These are phyloP conservation scores for Cyclophora punctaria DNA, from an alignment of 2,888 invertebrate genomes.

Conservation along the genomic window DNA sequence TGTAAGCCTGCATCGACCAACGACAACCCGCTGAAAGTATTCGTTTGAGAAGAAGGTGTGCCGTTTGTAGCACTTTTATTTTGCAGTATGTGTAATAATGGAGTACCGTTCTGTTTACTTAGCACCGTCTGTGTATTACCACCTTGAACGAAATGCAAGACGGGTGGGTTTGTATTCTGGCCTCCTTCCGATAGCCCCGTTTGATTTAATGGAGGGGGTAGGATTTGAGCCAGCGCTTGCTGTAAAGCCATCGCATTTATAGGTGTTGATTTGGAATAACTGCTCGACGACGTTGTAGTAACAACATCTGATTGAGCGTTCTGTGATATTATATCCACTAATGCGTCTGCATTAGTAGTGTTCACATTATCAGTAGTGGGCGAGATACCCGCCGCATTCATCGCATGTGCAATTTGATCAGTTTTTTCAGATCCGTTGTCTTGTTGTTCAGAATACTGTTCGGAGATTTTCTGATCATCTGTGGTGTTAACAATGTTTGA, in stretches of 20 bases:
- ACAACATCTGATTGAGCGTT: slow-evolving; percentile 53
- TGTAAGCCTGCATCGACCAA: slow-evolving; percentile 60
- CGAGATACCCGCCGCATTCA: slow-evolving; percentile 65
- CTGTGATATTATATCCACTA: slow-evolving; percentile 71
- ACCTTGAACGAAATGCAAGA: slow-evolving; percentile 67
- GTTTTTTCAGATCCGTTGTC: slow-evolving; percentile 34
- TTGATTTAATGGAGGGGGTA: slow-evolving; percentile 61
- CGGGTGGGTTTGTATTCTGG: slow-evolving; percentile 48
- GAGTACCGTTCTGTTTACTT: slow-evolving; percentile 49
- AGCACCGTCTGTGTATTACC: slow-evolving; percentile 60
- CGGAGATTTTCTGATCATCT: slow-evolving; percentile 4
- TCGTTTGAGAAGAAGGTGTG: slow-evolving; percentile 37
- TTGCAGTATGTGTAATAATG: slow-evolving; percentile 66
- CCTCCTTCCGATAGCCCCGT: slow-evolving; percentile 39
- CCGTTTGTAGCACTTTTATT: slow-evolving; percentile 48
- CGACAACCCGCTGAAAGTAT: slow-evolving; percentile 56
- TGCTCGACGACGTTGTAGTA: slow-evolving; percentile 30
- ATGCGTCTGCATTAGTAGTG: slow-evolving; percentile 44
- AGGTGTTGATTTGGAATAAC: slow-evolving; percentile 49
- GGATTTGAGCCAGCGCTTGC: slow-evolving; percentile 65
- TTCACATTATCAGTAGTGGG: slow-evolving; percentile 34
- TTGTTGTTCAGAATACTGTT: slow-evolving; percentile 2
- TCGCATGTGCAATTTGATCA: slow-evolving; percentile 64
- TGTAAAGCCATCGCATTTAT: slow-evolving; percentile 63
- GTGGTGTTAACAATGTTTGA: not conserved